phyloP scores from a whole-genome alignment of 2,113 vertebrate species.

The Anarhynchus alexandrinus region DNA sequence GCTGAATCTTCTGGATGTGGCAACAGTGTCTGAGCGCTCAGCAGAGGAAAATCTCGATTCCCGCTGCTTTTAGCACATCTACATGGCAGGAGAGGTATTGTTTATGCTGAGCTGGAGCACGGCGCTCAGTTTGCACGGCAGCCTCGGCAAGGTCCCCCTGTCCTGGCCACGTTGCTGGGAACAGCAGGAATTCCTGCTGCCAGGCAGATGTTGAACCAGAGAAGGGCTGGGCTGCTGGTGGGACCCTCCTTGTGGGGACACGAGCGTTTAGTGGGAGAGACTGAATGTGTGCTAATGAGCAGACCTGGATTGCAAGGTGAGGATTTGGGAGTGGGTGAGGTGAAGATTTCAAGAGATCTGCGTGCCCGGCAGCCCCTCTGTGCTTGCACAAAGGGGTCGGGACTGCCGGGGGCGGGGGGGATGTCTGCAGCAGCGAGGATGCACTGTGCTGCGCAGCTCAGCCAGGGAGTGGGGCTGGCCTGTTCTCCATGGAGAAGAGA shows the following conservation, averaged over 20 bases:
- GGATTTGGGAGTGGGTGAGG: neutral
- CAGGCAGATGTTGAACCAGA: neutral
- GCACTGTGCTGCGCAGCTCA: too few relatives aligned
- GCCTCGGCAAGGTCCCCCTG: neutral
- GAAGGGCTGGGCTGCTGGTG: neutral
- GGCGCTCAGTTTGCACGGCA: rapidly evolving
- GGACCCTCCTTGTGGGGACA: too few relatives aligned
- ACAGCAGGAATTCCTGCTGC: neutral
- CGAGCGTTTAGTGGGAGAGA: rapidly evolving
- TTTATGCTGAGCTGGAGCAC: rapidly evolving
- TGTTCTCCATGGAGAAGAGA: neutral
- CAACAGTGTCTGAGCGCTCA: neutral
- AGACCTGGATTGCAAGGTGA: neutral
- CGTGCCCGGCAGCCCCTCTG: neutral
- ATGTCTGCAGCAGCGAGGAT: too few relatives aligned
- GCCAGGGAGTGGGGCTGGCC: rapidly evolving
- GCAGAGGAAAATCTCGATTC: neutral
- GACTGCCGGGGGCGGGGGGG: too few relatives aligned
- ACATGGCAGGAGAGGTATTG: rapidly evolving
- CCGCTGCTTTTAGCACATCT: rapidly evolving
- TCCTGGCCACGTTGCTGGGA: rapidly evolving
- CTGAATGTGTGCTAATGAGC: rapidly evolving
- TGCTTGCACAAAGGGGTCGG: too few relatives aligned
- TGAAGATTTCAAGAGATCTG: too few relatives aligned
- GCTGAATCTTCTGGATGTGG: too few relatives aligned